phyloP scores from a whole-genome alignment of 1,140 invertebrate species.

The Ostrea edulis region DNA sequence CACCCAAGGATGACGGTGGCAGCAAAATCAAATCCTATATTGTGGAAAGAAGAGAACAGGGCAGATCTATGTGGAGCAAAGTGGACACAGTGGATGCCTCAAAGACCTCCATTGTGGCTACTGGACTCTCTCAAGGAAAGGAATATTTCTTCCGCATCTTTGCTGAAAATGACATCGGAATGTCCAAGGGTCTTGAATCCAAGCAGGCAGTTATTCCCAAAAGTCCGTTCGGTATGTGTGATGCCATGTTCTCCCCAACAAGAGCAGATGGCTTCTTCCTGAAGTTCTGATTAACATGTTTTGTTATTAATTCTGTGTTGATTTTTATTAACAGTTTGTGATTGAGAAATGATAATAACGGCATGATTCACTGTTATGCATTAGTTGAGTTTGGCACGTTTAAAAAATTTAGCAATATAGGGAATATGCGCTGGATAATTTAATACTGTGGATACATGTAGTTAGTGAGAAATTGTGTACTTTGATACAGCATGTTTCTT shows the following conservation, averaged over 20 bases:
- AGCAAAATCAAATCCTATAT: slow-evolving; percentile 94
- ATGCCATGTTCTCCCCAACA: background rate
- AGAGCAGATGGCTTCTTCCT: slow-evolving; percentile 20
- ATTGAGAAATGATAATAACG: background rate
- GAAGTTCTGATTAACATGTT: slow-evolving; percentile 26
- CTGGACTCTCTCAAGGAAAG: slow-evolving; percentile 64
- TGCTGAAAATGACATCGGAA: slow-evolving; percentile 98
- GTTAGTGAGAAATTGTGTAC: background rate
- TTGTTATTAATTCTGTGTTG: slow-evolving; percentile 7
- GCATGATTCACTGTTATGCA: background rate
- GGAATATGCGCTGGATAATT: background rate
- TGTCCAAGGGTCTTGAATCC: slow-evolving; percentile 93
- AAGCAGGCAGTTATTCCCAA: slow-evolving; percentile 93
- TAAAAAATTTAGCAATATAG: background rate
- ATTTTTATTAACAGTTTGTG: background rate
- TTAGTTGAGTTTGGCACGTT: background rate
- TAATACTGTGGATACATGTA: background rate
- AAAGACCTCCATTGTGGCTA: slow-evolving; percentile 54
- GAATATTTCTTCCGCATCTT: slow-evolving; percentile 93
- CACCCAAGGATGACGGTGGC: slow-evolving; percentile 94
- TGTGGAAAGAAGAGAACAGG: slow-evolving; percentile 86
- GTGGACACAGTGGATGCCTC: slow-evolving; percentile 55
- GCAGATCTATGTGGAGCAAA: slow-evolving; percentile 83
- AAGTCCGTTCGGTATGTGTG: slow-evolving; percentile 91
- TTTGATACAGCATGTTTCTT: background rate